Evolutionary conservation across 1,140 invertebrate species (phyloP), one percentile per base, ranked within the genome.

Genomic region (Magallana gigas): DNA sequence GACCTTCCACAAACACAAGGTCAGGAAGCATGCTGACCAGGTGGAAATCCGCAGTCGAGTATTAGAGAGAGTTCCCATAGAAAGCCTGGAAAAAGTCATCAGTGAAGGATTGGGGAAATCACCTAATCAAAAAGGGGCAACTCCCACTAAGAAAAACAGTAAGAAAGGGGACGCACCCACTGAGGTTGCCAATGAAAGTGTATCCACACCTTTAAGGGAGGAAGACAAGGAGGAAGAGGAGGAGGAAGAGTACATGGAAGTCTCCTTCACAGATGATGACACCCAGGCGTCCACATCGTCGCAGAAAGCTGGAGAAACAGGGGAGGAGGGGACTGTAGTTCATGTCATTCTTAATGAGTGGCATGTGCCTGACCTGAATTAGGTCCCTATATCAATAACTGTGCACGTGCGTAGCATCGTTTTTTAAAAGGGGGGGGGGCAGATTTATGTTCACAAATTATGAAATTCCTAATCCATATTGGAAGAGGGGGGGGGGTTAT

Each of bases 1-100:
- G 12, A 91, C 93, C 1, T 94, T 92, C 62, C 92, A 94, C 85
- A 93, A 94, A 89, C 94, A 95, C 87, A 89, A 92, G 23, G 62
- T 85, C 59, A 88, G 88, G 83, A 89, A 91, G n/a, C 87, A 84
- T 62, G 84, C 56, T 9, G 59, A 76, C 1, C 85, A 88, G 23
- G 60, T 68, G n/a, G 57, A 86, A 36, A 58, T 56, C 9, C 9
- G 76, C 11, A 68, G 12, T 8, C 60, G 57, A 29, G 6, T 9
- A 57, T 11, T 62, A 48, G 18, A 56, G 18, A 56, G 18, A n/a
- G 83, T 59, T 5, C 18, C 29, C 8, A 84, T 18, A 18, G 82
- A 83, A 62, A 23, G 18, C 71, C 56, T 83, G 56, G 58, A 84
- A 56, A 57, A 23, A 14, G 59, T 85, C 1, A 82, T 68, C 3